Evolutionary conservation across 30 jellyfish, hydroid and myxozoan species (phyloP), one percentile per base, ranked within the genome.

Genomic region (Aurelia sp.): DNA sequence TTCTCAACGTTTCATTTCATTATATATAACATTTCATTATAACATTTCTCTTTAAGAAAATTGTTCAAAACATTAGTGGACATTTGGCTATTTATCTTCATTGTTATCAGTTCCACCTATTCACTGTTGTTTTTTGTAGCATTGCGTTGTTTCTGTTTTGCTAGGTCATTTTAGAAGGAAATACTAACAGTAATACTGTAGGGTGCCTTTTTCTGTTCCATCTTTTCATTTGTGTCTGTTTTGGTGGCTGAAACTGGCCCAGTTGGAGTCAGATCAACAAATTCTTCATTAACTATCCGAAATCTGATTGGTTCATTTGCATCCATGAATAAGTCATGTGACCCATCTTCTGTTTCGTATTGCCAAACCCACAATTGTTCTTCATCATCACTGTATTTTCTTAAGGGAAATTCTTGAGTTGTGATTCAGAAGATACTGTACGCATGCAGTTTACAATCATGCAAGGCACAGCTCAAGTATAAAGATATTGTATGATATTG

Each of bases 291-390:
- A 41, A 95, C 86, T n/a, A 95, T 91, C 40, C 98, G 73, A 74
- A 95, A 83, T 59, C 98, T 73, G 82, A 95, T 90, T 74, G 78
- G 96, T 63, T 95, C 99, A 53, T 90, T 90, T 15, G 87, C 88
- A 71, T 95, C 99, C 98, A 95, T 95, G 73, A 79, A 95, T 20
- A 95, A 89, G 70, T 95, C 99, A 90, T 95, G 99, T 58, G 96
- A 64, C 33, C 98, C 99, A 16, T 90, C 99, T 18, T 95, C 99
- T 33, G 97, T 95, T 66, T 90, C 94, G 74, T 95, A 95, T 51
- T 90, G 86, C 99, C 99, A 95, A 13, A 95, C 96, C 99, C 99
- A 95, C 31, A 95, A 84, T 62, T 95, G 97, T 62, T 95, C 99
- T 40, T 93, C 96, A 16, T 90, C 98, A 59, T 84, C 92, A 66